Conservation (phyloP, 2,113 vertebrate genomes). For the Cichladusa arquata region DNA sequence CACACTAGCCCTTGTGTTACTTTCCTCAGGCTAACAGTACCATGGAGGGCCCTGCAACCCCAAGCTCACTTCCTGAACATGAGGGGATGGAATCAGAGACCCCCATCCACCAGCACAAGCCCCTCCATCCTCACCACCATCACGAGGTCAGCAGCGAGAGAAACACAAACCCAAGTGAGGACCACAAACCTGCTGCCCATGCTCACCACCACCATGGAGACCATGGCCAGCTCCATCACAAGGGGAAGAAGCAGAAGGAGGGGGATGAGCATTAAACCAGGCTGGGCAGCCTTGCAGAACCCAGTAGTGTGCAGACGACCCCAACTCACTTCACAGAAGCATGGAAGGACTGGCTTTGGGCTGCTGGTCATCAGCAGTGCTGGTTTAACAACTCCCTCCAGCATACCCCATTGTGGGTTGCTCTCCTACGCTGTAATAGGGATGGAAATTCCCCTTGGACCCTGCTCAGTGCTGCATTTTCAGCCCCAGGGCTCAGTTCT, state of each 20-base stretch:
- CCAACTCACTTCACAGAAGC: not conserved
- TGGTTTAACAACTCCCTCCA: not conserved
- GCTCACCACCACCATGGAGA: not conserved
- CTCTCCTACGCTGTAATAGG: not conserved
- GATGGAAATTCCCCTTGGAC: not conserved
- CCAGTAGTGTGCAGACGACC: not conserved
- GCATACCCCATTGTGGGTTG: not conserved
- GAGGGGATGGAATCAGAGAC: not conserved
- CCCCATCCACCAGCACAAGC: not conserved
- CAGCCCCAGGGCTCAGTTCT: not conserved
- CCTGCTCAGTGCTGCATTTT: not conserved
- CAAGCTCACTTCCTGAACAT: not conserved
- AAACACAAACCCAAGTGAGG: not conserved
- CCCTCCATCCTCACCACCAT: not conserved
- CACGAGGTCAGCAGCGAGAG: not conserved
- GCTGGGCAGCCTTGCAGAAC: not conserved
- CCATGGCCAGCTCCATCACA: not conserved
- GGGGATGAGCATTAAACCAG: not conserved
- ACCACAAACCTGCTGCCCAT: not conserved
- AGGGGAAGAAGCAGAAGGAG: not conserved
- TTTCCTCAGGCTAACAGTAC: conserved; percentile 37
- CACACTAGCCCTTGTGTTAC: not conserved
- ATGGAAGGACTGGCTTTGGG: not conserved
- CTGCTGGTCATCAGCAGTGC: not conserved
- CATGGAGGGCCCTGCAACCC: not conserved